These are phyloP conservation scores for Pseudomugil tenellus DNA, from an alignment of 2,797 vertebrate genomes.

Conservation along the genomic window DNA sequence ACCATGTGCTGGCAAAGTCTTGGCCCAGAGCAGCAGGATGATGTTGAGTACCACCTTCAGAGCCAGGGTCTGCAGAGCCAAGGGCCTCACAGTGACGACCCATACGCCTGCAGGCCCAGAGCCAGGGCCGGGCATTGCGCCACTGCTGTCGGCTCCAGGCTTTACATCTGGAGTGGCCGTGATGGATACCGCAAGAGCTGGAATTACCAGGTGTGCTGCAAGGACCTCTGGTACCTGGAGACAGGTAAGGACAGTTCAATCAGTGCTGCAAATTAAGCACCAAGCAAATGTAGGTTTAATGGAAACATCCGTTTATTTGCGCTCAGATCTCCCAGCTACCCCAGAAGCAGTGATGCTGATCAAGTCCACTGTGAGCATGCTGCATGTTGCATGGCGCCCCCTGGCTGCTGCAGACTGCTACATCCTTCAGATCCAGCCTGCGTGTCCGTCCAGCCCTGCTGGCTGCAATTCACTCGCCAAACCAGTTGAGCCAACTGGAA, in stretches of 20 bases:
- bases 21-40: slow-evolving; percentile 76
- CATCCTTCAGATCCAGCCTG: slow-evolving; percentile 90
- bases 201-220: slow-evolving; percentile 98
- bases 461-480: slow-evolving; percentile 10
- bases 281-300: not conserved
- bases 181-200: slow-evolving; percentile 94
- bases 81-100: slow-evolving; percentile 80
- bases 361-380: slow-evolving; percentile 92
- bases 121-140: slow-evolving; percentile 94
- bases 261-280: accelerated
- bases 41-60: slow-evolving; percentile 60
- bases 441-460: slow-evolving; percentile 53
- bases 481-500: not conserved
- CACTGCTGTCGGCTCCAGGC: slow-evolving; percentile 87
- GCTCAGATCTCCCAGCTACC: slow-evolving; percentile 86
- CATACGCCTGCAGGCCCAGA: slow-evolving; percentile 83
- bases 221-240: slow-evolving; percentile 98
- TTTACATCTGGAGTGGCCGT: slow-evolving; percentile 97
- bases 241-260: slow-evolving; percentile 84
- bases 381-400: slow-evolving; percentile 96
- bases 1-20: slow-evolving; percentile 88
- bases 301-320: not conserved
- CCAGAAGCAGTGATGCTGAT: slow-evolving; percentile 92
- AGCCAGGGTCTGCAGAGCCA: slow-evolving; percentile 47
- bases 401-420: slow-evolving; percentile 93